Conservation (phyloP, 2,113 vertebrate genomes). For the Rhodinocichla rosea region DNA sequence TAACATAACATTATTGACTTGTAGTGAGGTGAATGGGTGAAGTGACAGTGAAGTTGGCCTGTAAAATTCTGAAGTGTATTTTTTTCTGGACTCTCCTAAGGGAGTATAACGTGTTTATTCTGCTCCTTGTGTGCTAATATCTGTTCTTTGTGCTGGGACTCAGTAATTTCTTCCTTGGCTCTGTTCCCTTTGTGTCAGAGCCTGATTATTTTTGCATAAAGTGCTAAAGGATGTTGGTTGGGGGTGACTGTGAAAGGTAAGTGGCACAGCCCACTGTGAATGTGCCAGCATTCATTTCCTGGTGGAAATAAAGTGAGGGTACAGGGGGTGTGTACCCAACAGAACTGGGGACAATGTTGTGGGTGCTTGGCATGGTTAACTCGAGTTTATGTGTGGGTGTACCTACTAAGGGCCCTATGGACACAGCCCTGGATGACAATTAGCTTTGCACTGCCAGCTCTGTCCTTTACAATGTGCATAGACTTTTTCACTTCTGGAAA, state of each 20-base stretch:
- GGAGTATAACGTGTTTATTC: background rate
- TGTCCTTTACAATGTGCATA: background rate
- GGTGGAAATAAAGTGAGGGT: background rate
- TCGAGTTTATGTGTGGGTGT: background rate
- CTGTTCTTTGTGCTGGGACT: background rate
- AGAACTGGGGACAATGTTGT: background rate
- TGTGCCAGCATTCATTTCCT: background rate
- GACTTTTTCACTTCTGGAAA: conserved; percentile 37
- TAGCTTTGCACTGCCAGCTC: background rate
- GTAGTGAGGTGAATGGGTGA: background rate
- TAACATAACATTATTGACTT: background rate
- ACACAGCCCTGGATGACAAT: background rate
- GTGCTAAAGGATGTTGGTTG: background rate
- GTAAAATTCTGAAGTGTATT: background rate
- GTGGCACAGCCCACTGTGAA: background rate
- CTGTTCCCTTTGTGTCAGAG: background rate
- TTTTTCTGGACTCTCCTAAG: background rate
- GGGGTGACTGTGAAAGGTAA: background rate
- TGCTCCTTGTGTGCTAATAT: background rate
- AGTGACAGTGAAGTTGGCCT: background rate
- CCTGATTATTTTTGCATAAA: background rate
- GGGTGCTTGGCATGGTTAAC: background rate
- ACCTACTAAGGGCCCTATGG: background rate
- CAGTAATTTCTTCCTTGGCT: background rate
- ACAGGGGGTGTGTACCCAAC: no score